A percentile compares a stretch with the other conserved stretches of the same genome.
phyloP scores from a whole-genome alignment of 2,797 vertebrate species.

The Rhynchonycteris naso region DNA sequence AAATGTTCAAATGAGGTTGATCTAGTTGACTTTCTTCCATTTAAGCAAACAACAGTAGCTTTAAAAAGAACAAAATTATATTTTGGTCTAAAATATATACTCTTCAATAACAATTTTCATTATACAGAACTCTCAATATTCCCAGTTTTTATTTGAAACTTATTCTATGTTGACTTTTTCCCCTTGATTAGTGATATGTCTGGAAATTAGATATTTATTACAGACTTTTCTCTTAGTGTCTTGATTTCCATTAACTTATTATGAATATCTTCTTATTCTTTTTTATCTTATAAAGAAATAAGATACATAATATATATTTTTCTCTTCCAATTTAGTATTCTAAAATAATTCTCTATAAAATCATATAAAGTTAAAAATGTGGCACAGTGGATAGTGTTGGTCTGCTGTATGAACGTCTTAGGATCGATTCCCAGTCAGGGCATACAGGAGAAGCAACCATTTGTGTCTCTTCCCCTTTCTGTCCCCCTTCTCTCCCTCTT shows the following conservation, averaged over 20 bases:
- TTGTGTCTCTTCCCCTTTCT: no score
- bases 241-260: neutral
- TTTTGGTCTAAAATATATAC: neutral
- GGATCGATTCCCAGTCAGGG: no score
- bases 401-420: no score
- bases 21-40: conserved; percentile 39
- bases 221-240: neutral
- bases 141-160: neutral
- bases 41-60: conserved; percentile 47
- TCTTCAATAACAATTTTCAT: neutral
- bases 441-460: no score
- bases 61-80: neutral
- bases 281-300: neutral
- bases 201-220: neutral
- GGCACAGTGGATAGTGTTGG: no score
- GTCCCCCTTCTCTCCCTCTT: no score
- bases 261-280: neutral
- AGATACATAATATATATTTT: neutral
- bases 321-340: neutral
- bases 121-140: neutral
- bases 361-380: neutral
- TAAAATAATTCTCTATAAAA: neutral
- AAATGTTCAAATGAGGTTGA: conserved; percentile 6
- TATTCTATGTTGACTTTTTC: neutral
- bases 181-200: neutral